Conservation (phyloP, 2,113 vertebrate genomes). For the Alaudala cheleensis region DNA sequence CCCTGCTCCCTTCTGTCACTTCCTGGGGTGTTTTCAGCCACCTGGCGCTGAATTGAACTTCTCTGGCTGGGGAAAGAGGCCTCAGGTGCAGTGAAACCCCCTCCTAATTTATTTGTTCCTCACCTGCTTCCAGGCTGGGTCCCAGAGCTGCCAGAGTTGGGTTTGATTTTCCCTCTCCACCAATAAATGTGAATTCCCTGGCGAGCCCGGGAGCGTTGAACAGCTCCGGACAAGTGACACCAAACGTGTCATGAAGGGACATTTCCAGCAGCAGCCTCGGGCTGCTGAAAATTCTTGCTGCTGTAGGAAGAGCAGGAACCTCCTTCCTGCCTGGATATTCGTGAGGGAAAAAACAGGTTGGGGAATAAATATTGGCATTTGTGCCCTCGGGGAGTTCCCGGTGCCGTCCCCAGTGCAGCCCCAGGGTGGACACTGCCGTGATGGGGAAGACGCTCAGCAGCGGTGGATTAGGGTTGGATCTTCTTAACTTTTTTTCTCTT, state of each 20-base stretch:
- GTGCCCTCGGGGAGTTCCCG: background rate
- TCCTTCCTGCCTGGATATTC: background rate
- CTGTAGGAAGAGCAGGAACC: background rate
- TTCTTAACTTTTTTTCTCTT: background rate
- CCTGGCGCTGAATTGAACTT: fast-evolving
- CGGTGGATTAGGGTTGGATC: fast-evolving
- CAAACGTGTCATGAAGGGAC: fast-evolving
- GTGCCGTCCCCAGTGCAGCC: background rate
- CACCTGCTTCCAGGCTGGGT: background rate
- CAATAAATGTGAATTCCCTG: background rate
- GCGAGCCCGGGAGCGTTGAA: background rate
- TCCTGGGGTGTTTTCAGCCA: background rate
- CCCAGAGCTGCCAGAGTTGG: background rate
- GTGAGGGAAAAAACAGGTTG: background rate
- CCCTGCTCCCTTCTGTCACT: background rate
- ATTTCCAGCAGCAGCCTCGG: background rate
- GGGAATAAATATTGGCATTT: background rate
- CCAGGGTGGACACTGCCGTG: fast-evolving
- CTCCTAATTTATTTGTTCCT: background rate
- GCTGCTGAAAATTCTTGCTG: background rate
- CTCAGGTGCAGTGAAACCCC: background rate
- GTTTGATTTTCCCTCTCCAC: background rate
- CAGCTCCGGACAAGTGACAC: background rate
- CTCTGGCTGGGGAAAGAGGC: background rate
- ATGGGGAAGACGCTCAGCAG: background rate